Conservation (phyloP, 2,888 invertebrate genomes). For the Taphrorychus bicolor region DNA sequence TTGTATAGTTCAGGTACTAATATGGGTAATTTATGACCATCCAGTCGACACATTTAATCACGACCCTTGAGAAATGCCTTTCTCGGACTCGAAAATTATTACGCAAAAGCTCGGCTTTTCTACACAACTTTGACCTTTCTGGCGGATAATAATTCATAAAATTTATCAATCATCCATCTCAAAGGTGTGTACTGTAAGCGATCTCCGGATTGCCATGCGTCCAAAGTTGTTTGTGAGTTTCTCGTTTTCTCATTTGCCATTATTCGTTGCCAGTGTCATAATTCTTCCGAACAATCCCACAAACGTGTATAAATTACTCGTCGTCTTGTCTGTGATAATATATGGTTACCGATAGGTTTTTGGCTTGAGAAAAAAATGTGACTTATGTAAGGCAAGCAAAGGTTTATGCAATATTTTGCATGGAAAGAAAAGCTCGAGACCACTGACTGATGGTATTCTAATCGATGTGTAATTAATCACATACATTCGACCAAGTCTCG, state of each 20-base stretch:
- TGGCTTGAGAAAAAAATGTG: slow-evolving; percentile 2
- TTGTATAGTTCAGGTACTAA: slow-evolving; percentile 12
- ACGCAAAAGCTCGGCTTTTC: not conserved
- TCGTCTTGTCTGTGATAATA: slow-evolving; percentile 15
- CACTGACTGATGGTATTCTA: not conserved
- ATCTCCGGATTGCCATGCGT: slow-evolving; percentile 7
- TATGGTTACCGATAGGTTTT: slow-evolving; percentile 8
- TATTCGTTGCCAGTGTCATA: slow-evolving; percentile 29
- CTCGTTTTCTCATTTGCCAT: slow-evolving; percentile 36
- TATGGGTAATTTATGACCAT: not conserved
- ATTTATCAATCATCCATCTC: slow-evolving; percentile 27
- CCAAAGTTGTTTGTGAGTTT: slow-evolving; percentile 24
- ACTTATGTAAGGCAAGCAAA: not conserved
- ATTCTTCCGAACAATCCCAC: slow-evolving; percentile 34
- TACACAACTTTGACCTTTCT: not conserved
- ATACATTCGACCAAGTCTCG: too few relatives aligned
- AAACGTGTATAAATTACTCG: slow-evolving; percentile 32
- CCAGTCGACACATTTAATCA: not conserved
- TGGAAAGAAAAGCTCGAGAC: too few relatives aligned
- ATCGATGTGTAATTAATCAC: not conserved
- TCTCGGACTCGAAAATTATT: not conserved
- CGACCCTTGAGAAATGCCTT: not conserved
- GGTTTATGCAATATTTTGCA: too few relatives aligned
- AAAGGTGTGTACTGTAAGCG: slow-evolving; percentile 17
- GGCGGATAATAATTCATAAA: slow-evolving; percentile 1